Evolutionary conservation across 2,797 vertebrate species (phyloP).

Genomic region (Coranthus polyacanthus): DNA sequence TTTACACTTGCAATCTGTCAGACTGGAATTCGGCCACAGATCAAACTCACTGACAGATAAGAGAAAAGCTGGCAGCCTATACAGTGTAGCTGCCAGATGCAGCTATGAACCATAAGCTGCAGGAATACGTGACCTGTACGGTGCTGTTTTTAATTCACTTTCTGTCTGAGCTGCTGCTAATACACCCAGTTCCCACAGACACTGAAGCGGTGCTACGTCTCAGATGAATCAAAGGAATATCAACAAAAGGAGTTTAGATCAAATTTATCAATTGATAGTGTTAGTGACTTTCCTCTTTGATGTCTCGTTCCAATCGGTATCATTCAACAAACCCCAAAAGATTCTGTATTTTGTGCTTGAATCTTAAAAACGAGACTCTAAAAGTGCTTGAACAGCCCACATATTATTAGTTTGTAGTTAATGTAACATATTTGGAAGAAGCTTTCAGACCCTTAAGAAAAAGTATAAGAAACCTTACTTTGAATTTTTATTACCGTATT

Average conservation of each 20-base stretch:
- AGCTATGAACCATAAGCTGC: background rate
- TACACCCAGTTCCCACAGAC: background rate
- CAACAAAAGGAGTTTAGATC: background rate
- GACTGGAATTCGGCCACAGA: slow-evolving; percentile 46
- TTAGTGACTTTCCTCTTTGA: no score
- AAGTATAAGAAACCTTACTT: no score
- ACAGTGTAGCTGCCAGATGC: slow-evolving; percentile 25
- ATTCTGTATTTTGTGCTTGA: no score
- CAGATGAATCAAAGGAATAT: background rate
- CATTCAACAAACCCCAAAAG: no score
- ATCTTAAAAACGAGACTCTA: no score
- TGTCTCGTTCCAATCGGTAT: no score
- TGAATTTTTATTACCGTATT: no score
- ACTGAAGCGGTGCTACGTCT: background rate
- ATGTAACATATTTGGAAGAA: no score
- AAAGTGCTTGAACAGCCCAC: no score
- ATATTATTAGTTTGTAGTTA: no score
- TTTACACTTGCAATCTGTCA: slow-evolving; percentile 37
- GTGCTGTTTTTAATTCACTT: slow-evolving; percentile 17
- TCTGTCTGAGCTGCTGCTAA: slow-evolving; percentile 11
- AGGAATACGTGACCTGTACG: slow-evolving; percentile 16
- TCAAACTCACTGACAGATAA: slow-evolving; percentile 35
- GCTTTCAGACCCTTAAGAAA: no score
- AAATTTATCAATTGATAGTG: no score
- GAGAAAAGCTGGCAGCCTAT: slow-evolving; percentile 37